Percentiles rank a stretch among this genome's conserved stretches.
Evolutionary conservation across 2,113 vertebrate genomes (phyloP).

Genomic region (Pundamilia nyererei): DNA sequence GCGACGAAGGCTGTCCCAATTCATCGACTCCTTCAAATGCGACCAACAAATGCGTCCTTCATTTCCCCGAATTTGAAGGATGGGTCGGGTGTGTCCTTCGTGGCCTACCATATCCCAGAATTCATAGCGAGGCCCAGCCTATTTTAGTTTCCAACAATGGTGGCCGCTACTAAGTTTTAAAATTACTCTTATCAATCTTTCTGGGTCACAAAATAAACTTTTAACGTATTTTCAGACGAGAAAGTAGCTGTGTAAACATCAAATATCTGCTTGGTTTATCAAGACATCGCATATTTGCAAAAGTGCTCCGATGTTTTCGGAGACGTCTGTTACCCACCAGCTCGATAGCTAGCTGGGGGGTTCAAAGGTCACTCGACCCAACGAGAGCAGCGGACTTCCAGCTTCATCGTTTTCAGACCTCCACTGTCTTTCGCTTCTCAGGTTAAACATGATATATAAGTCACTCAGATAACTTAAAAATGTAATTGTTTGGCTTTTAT

Average conservation of each 20-base stretch:
- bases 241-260: too few species aligned
- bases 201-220: neutral
- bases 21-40: accelerated
- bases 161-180: accelerated
- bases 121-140: neutral
- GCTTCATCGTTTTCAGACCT: too few species aligned
- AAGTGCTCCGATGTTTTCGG: too few species aligned
- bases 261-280: too few species aligned
- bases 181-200: accelerated
- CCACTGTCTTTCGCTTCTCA: too few species aligned
- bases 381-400: too few species aligned
- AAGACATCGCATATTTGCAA: too few species aligned
- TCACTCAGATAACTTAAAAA: too few species aligned
- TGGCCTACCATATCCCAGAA: neutral
- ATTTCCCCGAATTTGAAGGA: neutral
- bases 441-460: too few species aligned
- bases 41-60: accelerated
- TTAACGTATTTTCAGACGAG: neutral
- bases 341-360: accelerated
- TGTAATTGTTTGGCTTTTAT: accelerated
- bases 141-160: neutral
- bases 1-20: accelerated
- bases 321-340: too few species aligned
- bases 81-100: neutral
- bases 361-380: accelerated